These are phyloP conservation scores for Sisor rabdophorus DNA, from an alignment of 2,113 vertebrate species.

Conservation along the genomic window DNA sequence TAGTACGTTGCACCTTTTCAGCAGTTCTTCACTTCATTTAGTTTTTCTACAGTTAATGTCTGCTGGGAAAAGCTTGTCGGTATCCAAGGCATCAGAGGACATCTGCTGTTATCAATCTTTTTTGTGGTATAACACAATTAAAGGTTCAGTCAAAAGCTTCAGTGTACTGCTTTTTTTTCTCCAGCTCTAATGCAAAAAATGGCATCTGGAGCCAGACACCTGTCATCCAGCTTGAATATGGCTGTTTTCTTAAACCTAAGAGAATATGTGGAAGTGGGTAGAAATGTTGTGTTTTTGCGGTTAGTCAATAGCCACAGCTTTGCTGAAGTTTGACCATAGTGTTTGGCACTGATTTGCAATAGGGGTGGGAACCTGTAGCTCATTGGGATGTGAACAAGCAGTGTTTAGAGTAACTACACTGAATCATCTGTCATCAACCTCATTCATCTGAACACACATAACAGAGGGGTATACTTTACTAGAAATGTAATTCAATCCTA, in stretches of 20 bases:
- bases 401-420: neutral
- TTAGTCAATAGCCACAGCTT: constrained; percentile 30
- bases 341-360: constrained; percentile 14
- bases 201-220: constrained; percentile 43
- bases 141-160: constrained; percentile 14
- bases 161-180: neutral
- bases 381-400: constrained; percentile 27
- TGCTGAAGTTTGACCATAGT: constrained; percentile 19
- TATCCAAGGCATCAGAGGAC: neutral
- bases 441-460: constrained; percentile 18
- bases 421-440: constrained; percentile 15
- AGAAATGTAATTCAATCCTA: neutral
- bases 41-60: neutral
- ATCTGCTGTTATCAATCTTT: constrained; percentile 28
- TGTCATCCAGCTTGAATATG: constrained; percentile 20
- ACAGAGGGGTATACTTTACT: neutral
- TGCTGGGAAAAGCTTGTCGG: neutral
- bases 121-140: constrained; percentile 20
- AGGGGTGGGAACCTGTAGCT: neutral
- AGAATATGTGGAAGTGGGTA: constrained; percentile 16
- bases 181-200: constrained; percentile 9
- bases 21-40: neutral
- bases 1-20: neutral
- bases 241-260: neutral
- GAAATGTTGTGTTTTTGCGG: neutral